Base-by-base conservation (phyloP, 2,888 invertebrate genomes). In the Dione juno region DNA sequence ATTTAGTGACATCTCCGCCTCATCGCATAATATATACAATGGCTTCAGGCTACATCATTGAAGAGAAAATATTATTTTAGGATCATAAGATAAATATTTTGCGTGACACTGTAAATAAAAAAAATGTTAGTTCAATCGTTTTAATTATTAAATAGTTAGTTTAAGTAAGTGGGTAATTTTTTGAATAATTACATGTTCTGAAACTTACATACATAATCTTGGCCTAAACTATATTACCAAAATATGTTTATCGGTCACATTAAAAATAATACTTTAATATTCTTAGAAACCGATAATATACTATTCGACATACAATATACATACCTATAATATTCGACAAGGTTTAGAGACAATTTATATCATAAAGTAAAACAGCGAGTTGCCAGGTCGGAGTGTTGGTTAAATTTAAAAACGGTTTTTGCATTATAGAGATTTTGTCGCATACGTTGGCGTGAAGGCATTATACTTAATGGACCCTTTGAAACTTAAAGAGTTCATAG, bases 381-480 rank as follows among this genome's bases (percentile, higher is more conserved):
- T 81, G 79, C 80, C 78, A 78, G 78, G 75, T 80, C 76, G 79
- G n/a, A 50, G 58, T 41, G 50, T 69, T 73, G 76, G 81, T 75
- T 74, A 81, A 81, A 86, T 87, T 87, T 86, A 87, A 88, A 88
- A 86, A 87, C 86, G 86, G 88, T 89, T 88, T 89, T 84, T 83
- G 85, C 84, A 86, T 87, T 86, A 82, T 83, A 84, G 84, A 86
- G 86, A 86, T 88, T 74, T 88, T 86, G 82, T 84, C 84, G 85
- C 61, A 88, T 88, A 82, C 86, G 88, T 40, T 16, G 88, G 86
- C 88, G 87, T 87, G 87, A 85, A 83, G 82, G 82, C 82, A 85
- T 88, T 88, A 89, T 89, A 89, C 83, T 90, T 89, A 90, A 90
- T 90, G 88, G 88, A 83, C 79, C 84, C 82, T 82, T 64, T 78